phyloP scores from a whole-genome alignment of 2,888 invertebrate genomes.

The Drosophila aldrichi region DNA sequence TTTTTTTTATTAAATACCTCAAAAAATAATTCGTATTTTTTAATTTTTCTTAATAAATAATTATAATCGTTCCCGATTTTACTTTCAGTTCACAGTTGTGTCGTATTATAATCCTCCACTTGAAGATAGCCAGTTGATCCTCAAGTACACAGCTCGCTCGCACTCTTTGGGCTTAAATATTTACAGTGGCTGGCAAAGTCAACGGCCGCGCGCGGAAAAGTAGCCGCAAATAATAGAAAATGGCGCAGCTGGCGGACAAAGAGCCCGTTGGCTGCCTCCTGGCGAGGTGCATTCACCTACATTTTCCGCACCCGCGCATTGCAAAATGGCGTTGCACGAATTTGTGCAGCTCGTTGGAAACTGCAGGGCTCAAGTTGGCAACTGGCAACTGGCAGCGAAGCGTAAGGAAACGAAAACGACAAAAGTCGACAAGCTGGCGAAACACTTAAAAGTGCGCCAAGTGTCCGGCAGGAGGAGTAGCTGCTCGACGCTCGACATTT shows the following conservation, averaged over 20 bases:
- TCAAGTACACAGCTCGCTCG: neutral
- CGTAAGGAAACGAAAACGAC: conserved; percentile 35
- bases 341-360: conserved; percentile 42
- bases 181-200: conserved; percentile 58
- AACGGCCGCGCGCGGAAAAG: conserved; percentile 63
- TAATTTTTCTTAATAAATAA: too few relatives aligned
- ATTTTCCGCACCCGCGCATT: conserved; percentile 59
- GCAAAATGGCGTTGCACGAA: conserved; percentile 67
- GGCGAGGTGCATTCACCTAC: conserved; percentile 75
- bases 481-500: conserved; percentile 47
- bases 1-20: too few relatives aligned
- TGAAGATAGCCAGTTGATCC: conserved; percentile 1
- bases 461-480: conserved; percentile 34
- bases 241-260: conserved; percentile 48
- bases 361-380: conserved; percentile 8
- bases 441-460: conserved; percentile 65
- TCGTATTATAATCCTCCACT: too few relatives aligned
- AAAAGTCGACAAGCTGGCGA: conserved; percentile 61
- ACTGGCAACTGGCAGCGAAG: conserved; percentile 16
- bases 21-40: too few relatives aligned
- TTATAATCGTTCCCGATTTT: neutral
- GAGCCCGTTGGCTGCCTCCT: conserved; percentile 30
- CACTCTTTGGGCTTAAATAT: conserved; percentile 28
- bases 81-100: neutral
- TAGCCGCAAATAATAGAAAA: conserved; percentile 64